Evolutionary conservation across 2,113 vertebrate species (phyloP).

Genomic region (Tyto alba): DNA sequence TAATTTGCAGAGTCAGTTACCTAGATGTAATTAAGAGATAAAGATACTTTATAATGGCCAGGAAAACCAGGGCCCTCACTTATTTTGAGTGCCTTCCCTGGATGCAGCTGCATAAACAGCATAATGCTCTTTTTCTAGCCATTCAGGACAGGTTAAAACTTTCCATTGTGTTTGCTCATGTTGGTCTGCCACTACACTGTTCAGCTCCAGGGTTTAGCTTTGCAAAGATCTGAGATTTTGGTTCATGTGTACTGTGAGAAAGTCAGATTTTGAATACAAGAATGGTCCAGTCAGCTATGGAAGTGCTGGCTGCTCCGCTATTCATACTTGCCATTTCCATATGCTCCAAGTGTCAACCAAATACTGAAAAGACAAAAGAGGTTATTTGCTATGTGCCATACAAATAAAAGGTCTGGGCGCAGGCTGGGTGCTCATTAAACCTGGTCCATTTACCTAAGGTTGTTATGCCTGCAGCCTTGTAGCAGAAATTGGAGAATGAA

Average conservation of each 20-base stretch:
- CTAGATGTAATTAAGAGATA: background rate
- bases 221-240: background rate
- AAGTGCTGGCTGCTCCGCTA: background rate
- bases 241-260: background rate
- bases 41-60: background rate
- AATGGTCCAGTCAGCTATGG: background rate
- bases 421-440: background rate
- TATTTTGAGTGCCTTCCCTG: background rate
- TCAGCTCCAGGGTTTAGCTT: background rate
- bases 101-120: background rate
- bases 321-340: background rate
- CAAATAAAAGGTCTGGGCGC: background rate
- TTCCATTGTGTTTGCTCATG: fast-evolving
- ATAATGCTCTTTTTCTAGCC: background rate
- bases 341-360: background rate
- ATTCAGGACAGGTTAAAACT: background rate
- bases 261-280: background rate
- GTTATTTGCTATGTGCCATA: background rate
- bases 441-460: background rate
- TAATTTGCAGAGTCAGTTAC: background rate
- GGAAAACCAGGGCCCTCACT: background rate
- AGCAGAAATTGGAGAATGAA: background rate
- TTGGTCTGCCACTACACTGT: background rate
- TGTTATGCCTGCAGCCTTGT: background rate
- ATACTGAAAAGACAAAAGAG: background rate